phyloP scores from a whole-genome alignment of 1,140 invertebrate species.

The Samia ricini region DNA sequence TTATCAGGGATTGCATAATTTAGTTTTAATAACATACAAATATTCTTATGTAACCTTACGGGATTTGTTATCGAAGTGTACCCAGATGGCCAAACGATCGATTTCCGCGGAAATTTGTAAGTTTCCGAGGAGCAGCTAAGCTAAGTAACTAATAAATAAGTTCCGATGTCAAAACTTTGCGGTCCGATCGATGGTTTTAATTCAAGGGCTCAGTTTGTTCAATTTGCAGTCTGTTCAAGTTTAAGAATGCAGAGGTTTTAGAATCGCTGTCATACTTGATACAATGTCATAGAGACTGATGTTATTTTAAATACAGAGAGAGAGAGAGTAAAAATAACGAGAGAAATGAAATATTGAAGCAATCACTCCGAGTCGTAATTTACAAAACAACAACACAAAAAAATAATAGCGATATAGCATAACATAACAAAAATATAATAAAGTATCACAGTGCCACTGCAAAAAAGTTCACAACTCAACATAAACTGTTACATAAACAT shows the following conservation, averaged over 20 bases:
- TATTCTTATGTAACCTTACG: neutral
- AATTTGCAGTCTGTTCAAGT: neutral
- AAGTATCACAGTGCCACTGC: no score
- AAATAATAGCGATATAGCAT: no score
- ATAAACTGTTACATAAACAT: no score
- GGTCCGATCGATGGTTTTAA: neutral
- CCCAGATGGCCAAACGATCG: neutral
- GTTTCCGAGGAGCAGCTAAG: neutral
- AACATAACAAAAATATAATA: no score
- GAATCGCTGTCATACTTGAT: neutral
- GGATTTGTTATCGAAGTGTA: neutral
- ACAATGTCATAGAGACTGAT: neutral
- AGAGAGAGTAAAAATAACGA: no score
- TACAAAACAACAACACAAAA: no score
- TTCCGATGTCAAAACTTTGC: slow-evolving; percentile 3
- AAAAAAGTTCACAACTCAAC: no score
- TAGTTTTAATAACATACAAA: no score
- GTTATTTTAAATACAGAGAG: no score
- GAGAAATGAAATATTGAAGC: no score
- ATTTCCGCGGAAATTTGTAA: neutral
- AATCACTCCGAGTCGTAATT: no score
- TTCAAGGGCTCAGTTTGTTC: neutral
- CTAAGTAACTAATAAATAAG: slow-evolving; percentile 7
- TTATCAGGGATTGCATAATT: no score
- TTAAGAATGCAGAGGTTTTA: neutral